Evolutionary conservation across 2,113 vertebrate species (phyloP).

Genomic region (Ranitomeya variabilis): DNA sequence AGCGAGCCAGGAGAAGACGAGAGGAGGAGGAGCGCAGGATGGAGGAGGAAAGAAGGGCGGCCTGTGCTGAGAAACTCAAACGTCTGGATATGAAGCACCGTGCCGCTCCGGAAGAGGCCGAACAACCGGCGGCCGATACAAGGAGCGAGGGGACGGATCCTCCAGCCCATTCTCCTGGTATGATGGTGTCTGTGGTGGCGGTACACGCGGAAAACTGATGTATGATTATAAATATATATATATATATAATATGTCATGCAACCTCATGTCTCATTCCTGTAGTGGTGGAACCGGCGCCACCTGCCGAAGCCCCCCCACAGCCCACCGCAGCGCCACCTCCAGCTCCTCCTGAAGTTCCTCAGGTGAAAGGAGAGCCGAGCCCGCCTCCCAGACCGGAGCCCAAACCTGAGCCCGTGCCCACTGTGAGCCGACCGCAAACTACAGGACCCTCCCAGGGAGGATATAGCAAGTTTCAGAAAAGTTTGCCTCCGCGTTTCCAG

Average conservation of each 20-base stretch:
- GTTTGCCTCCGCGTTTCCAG: constrained; percentile 90
- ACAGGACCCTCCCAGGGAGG: constrained; percentile 70
- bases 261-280: not conserved
- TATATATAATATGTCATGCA: not conserved
- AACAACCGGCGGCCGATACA: not conserved
- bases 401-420: constrained; percentile 74
- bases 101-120: constrained; percentile 1
- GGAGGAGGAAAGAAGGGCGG: constrained; percentile 89
- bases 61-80: constrained; percentile 90
- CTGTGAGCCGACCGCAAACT: constrained; percentile 71
- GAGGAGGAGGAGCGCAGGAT: constrained; percentile 90
- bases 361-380: constrained; percentile 71
- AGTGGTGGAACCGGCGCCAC: not conserved
- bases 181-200: not conserved
- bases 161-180: constrained; percentile 31
- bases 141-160: not conserved
- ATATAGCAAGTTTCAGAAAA: constrained; percentile 93
- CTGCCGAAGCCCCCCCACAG: constrained; percentile 8
- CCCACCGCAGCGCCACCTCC: constrained; percentile 64
- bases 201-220: not conserved
- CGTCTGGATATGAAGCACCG: constrained; percentile 85
- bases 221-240: not conserved
- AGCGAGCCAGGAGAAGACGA: constrained; percentile 84
- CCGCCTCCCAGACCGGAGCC: constrained; percentile 66
- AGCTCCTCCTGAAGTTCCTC: constrained; percentile 67